Evolutionary conservation across 2,888 invertebrate genomes (phyloP), one percentile per base, ranked within the genome.

Genomic region (Actias luna): DNA sequence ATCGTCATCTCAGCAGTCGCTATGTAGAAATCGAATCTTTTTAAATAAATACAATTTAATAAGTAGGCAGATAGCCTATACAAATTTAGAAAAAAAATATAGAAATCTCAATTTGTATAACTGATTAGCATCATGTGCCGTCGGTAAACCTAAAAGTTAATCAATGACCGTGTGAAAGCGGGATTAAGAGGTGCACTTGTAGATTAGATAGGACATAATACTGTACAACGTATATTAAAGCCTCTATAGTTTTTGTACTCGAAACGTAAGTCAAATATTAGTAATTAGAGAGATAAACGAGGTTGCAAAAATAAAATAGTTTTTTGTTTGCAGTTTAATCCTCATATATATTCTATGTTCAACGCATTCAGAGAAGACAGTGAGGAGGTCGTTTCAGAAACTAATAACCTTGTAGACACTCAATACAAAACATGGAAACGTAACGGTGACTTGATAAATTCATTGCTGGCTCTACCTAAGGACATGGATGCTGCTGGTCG

Each of bases 401-500:
- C 78, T 0, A 80, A 85, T 63, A 72, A 81, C 1, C 68, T 77
- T n/a, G 69, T 80, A 58, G 76, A 85, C 65, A 84, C 80, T 1
- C 84, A 83, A 67, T 87, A 80, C 67, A 81, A 79, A 65, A 79
- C 88, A 52, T 92, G 93, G 67, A 96, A 96, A 75, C 90, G 96
- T 5, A 96, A 96, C 75, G 95, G 95, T 0, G 96, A 96, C 76
- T 85, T 95, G 8, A 96, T 95, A 71, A 96, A 95, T 79, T 95
- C 96, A 0, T 89, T 97, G n/a, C 86, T 96, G 46, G 94, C 95
- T n/a, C 83, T 96, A 59, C 96, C 96, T 10, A 95, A 95, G 76
- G 95, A 94, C 66, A 94, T 96, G 94, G 94, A 95, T 74, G 95
- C 95, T 63, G 96, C 95, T 52, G 96, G 96, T 61, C 95, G 95